phyloP scores from a whole-genome alignment of 2,888 invertebrate species.

The Drosophila tripunctata region DNA sequence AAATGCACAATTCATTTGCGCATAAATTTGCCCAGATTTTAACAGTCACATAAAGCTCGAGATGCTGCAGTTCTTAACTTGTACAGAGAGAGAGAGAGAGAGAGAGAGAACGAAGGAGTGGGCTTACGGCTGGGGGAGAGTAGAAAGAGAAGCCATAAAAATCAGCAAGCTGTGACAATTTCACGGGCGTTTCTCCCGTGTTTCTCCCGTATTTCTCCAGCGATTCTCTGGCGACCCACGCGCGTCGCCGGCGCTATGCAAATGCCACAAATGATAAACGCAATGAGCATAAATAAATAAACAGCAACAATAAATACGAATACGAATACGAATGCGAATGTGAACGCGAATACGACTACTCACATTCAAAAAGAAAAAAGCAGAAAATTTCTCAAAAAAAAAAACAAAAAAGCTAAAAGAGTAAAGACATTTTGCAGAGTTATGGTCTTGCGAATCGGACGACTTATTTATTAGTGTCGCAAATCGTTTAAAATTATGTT shows the following conservation, averaged over 20 bases:
- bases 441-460: conserved; percentile 45
- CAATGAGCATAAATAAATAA: conserved; percentile 80
- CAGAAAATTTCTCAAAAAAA: neutral
- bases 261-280: conserved; percentile 81
- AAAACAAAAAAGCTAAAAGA: neutral
- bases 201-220: neutral
- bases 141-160: conserved; percentile 52
- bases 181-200: conserved; percentile 55
- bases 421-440: conserved; percentile 29
- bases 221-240: conserved; percentile 58
- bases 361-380: conserved; percentile 5
- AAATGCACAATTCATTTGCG: conserved; percentile 77
- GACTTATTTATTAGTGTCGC: conserved; percentile 78
- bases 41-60: conserved; percentile 59
- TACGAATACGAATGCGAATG: too few relatives aligned
- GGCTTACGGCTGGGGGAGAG: neutral
- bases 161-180: conserved; percentile 75
- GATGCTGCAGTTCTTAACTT: conserved; percentile 55
- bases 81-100: conserved; percentile 7
- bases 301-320: conserved; percentile 22
- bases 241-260: conserved; percentile 76
- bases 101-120: neutral
- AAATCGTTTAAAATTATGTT: conserved; percentile 69
- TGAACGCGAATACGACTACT: conserved; percentile 26
- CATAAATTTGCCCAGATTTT: conserved; percentile 76